These are phyloP conservation scores for Manduca sexta DNA, from an alignment of 1,140 invertebrate species.

Conservation along the genomic window DNA sequence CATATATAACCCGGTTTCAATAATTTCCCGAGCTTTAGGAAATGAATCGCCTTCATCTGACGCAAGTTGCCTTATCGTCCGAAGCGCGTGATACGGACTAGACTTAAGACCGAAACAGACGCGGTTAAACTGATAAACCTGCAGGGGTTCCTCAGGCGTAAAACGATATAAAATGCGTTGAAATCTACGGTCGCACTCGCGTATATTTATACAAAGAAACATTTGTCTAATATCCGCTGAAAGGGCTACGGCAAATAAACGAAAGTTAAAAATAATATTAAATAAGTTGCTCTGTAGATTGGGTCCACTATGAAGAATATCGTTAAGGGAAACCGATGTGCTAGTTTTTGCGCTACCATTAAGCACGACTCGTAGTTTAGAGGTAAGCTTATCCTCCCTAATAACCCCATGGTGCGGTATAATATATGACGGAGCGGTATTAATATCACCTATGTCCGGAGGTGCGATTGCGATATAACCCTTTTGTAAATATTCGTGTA, in stretches of 20 bases:
- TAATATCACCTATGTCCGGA: not conserved
- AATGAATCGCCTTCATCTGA: conserved; percentile 1
- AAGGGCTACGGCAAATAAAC: conserved; percentile 5
- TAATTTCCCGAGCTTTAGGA: not conserved
- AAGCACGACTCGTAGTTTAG: conserved; percentile 18
- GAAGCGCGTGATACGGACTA: conserved; percentile 38
- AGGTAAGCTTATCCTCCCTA: no score
- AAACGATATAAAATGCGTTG: conserved; percentile 26
- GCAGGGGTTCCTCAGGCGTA: conserved; percentile 5
- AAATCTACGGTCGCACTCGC: conserved; percentile 4
- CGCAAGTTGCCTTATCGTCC: conserved; percentile 28
- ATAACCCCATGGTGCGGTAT: not conserved
- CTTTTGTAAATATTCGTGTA: not conserved
- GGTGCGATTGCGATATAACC: not conserved
- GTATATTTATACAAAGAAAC: no score
- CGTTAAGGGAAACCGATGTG: conserved; percentile 12
- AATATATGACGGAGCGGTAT: not conserved
- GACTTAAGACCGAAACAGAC: conserved; percentile 46
- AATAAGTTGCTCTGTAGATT: conserved; percentile 23
- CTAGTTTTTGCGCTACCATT: conserved; percentile 15
- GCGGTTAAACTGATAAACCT: conserved; percentile 27
- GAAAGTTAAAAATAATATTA: conserved; percentile 25
- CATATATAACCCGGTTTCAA: conserved; percentile 7
- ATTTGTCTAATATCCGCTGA: conserved; percentile 20
- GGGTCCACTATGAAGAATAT: conserved; percentile 13